Evolutionary conservation across 2,888 invertebrate genomes (phyloP), one percentile per base, ranked within the genome.

Genomic region (Lasiommata megera): DNA sequence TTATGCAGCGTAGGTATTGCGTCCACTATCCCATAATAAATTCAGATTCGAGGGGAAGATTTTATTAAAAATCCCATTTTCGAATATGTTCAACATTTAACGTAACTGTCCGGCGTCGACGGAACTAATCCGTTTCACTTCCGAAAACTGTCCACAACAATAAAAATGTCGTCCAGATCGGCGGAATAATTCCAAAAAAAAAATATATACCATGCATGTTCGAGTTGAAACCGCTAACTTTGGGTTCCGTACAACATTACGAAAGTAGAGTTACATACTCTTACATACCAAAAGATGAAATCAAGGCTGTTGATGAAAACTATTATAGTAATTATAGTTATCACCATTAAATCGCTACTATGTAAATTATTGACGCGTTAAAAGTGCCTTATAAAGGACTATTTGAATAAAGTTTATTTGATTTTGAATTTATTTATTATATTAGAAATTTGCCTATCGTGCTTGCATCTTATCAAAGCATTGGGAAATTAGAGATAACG

Each of bases 51-150:
- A 60, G 60, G 61, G 63, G 65, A 50, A 50, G 38, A 61, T 57
- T 57, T 62, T 54, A 63, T 63, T 63, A 58, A 60, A 61, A 65
- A 57, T 58, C 51, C 47, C 54, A 64, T 67, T 63, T 62, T 54
- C 8, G 58, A 54, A 63, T 57, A 54, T 61, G 57, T 58, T 56
- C 48, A 60, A 55, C 53, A 55, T 66, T 71, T 71, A 68, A 76
- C 71, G 73, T 70, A 69, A 76, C 75, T 66, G 69, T 74, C 72
- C 67, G 72, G 38, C 56, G 73, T 77, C 70, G 71, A 78, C 80
- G 79, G 74, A 80, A 79, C 81, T 84, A 87, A 88, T 88, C 83
- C 80, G 78, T 70, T 69, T 76, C 76, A 82, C 82, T 84, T 84
- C 82, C 82, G 83, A 82, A 72, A 75, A 72, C 72, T 71, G 63